Percentiles rank a stretch among this genome's conserved stretches.
phyloP scores from a whole-genome alignment of 2,888 invertebrate genomes.

The Tetrapedia diversipes region DNA sequence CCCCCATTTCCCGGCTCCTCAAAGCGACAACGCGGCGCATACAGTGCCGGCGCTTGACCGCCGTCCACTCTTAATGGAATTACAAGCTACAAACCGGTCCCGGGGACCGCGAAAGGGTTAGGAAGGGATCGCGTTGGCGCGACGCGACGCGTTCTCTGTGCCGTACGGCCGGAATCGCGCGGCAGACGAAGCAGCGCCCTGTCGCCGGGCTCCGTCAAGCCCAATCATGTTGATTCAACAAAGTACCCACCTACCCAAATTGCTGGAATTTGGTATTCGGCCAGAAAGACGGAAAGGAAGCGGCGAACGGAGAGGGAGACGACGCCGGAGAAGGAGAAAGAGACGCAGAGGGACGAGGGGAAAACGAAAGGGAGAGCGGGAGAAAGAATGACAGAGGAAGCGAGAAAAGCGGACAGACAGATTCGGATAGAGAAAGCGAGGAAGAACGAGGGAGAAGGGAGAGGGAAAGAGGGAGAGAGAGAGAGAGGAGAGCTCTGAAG shows the following conservation, averaged over 20 bases:
- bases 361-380: constrained; percentile 58
- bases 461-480: constrained; percentile 52
- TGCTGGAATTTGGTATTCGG: constrained; percentile 83
- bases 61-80: constrained; percentile 51
- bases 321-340: constrained; percentile 60
- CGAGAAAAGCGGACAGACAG: constrained; percentile 53
- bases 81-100: constrained; percentile 51
- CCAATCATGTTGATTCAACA: constrained; percentile 83
- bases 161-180: constrained; percentile 40
- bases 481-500: constrained; percentile 77
- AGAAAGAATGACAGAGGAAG: constrained; percentile 59
- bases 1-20: background rate
- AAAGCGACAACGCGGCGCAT: constrained; percentile 39
- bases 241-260: constrained; percentile 82
- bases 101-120: constrained; percentile 53
- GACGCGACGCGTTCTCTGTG: constrained; percentile 14
- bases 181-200: constrained; percentile 57
- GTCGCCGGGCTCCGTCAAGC: constrained; percentile 78
- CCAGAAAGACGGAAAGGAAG: constrained; percentile 76
- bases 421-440: constrained; percentile 60
- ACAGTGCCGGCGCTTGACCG: constrained; percentile 15
- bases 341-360: constrained; percentile 55
- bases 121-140: constrained; percentile 20
- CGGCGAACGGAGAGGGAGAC: constrained; percentile 62
- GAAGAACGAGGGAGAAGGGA: too few relatives aligned